Conservation (phyloP, 1,140 invertebrate genomes). For the Physella acuta region DNA sequence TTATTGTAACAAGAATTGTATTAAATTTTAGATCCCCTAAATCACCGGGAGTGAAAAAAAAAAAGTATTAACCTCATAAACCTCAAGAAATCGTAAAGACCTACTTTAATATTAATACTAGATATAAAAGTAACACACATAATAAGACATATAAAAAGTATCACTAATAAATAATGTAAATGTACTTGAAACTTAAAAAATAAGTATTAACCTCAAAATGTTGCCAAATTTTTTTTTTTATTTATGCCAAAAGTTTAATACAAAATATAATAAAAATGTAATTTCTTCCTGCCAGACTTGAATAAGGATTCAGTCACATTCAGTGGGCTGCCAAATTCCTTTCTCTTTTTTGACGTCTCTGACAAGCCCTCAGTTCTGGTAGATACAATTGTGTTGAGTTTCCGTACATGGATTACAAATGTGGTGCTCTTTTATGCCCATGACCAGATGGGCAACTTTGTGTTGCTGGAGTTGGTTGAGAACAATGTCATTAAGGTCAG, state of each 20-base stretch:
- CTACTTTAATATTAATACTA: no score
- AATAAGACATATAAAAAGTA: no score
- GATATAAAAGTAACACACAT: no score
- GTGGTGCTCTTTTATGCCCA: slow-evolving; percentile 86
- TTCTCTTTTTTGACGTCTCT: slow-evolving; percentile 71
- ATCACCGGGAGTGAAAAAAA: no score
- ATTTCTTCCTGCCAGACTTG: slow-evolving; percentile 71
- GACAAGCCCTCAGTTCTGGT: slow-evolving; percentile 73
- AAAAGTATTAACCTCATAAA: no score
- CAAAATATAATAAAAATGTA: background rate
- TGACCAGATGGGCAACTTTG: slow-evolving; percentile 91
- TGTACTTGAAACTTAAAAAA: no score
- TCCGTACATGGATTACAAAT: slow-evolving; percentile 76
- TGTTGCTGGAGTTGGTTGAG: slow-evolving; percentile 82
- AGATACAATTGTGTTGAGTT: slow-evolving; percentile 80
- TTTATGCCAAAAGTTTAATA: background rate
- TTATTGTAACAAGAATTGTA: no score
- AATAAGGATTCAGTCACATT: slow-evolving; percentile 88
- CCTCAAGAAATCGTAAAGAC: no score
- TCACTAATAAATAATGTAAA: no score
- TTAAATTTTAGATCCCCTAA: no score
- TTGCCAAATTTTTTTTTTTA: no score
- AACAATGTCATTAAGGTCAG: slow-evolving; percentile 60
- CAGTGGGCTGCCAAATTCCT: slow-evolving; percentile 71
- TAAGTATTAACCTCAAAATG: no score